Conservation (phyloP, 2,888 invertebrate genomes). For the Dexiosoma caninum region DNA sequence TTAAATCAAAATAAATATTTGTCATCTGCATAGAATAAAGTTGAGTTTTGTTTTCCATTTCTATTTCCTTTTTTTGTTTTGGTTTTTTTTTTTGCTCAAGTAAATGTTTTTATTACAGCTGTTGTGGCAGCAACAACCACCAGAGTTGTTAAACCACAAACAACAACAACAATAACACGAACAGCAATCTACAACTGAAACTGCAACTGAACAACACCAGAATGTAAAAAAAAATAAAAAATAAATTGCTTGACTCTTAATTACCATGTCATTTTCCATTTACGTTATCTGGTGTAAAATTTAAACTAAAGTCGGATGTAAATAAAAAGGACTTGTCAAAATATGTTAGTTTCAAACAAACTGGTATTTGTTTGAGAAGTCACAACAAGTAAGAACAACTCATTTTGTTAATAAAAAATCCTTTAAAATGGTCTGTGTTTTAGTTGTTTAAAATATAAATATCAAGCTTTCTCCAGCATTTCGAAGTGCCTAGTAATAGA, state of each 20-base stretch:
- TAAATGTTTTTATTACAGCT: conserved; percentile 4
- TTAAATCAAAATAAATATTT: conserved; percentile 61
- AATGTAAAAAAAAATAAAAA: too few species aligned
- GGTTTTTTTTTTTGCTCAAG: neutral
- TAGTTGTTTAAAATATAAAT: too few species aligned
- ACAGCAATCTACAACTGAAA: neutral
- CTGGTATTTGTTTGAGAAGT: too few species aligned
- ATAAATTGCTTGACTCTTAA: conserved; percentile 39
- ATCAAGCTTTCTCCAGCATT: too few species aligned
- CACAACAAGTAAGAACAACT: too few species aligned
- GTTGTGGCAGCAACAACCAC: conserved; percentile 5
- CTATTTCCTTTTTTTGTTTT: too few species aligned
- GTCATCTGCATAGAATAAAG: conserved; percentile 54
- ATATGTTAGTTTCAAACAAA: neutral
- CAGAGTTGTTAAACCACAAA: neutral
- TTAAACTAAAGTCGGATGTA: neutral
- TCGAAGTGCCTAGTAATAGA: too few species aligned
- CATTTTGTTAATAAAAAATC: too few species aligned
- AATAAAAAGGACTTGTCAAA: neutral
- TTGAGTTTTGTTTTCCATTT: conserved; percentile 8
- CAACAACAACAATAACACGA: neutral
- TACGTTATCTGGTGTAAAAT: conserved; percentile 41
- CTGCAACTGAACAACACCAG: neutral
- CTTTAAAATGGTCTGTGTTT: too few species aligned
- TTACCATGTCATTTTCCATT: conserved; percentile 57